These are phyloP conservation scores for Stenoptilia bipunctidactyla DNA, from an alignment of 2,888 invertebrate species.

Conservation along the genomic window DNA sequence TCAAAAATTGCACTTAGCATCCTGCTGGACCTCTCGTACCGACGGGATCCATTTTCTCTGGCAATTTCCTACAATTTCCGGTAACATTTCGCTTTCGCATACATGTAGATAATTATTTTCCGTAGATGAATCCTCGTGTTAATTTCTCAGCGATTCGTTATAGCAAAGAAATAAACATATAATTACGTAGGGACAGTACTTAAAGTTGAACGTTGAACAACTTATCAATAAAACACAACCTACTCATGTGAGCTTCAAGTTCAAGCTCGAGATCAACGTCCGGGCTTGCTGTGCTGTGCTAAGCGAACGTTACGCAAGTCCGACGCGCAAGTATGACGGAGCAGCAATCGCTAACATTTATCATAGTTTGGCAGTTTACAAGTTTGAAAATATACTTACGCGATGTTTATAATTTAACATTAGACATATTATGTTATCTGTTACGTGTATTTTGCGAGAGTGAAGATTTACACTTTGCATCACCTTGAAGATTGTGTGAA, in stretches of 20 bases:
- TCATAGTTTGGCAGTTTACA: no score
- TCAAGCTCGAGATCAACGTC: constrained; percentile 59
- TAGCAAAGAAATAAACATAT: no score
- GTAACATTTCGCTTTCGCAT: constrained; percentile 54
- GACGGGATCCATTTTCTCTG: constrained; percentile 66
- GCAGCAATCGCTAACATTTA: neutral
- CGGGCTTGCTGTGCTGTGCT: constrained; percentile 25
- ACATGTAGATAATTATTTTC: constrained; percentile 51
- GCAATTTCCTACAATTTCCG: constrained; percentile 72
- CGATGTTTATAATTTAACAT: neutral
- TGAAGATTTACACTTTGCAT: constrained; percentile 25
- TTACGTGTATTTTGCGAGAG: neutral
- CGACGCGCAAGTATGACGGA: constrained; percentile 23
- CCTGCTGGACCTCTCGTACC: constrained; percentile 48
- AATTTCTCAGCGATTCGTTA: neutral
- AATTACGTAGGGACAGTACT: no score
- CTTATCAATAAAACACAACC: neutral
- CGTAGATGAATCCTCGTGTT: constrained; percentile 7
- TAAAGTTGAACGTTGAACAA: no score
- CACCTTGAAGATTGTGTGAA: constrained; percentile 64
- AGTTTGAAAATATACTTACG: neutral
- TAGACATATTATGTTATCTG: neutral
- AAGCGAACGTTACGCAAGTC: constrained; percentile 39
- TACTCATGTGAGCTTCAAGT: constrained; percentile 28
- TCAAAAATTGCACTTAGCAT: constrained; percentile 9